Evolutionary conservation across 2,113 vertebrate species (phyloP).

Genomic region (Scomber japonicus): DNA sequence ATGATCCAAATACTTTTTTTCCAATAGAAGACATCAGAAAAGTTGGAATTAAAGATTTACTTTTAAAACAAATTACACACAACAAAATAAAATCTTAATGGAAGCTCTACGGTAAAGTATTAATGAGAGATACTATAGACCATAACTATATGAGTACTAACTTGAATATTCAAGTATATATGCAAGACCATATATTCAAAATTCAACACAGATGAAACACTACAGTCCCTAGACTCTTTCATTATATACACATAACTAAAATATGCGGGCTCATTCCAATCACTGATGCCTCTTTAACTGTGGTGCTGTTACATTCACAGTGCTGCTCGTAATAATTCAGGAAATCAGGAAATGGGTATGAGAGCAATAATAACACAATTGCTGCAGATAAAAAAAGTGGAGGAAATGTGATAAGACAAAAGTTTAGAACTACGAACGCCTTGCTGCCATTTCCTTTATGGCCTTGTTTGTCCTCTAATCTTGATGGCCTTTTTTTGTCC

Average conservation of each 20-base stretch:
- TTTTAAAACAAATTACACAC: too few species aligned
- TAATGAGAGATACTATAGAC: too few species aligned
- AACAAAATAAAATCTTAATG: neutral
- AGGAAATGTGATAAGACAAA: neutral
- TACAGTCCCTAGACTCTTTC: neutral
- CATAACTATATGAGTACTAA: neutral
- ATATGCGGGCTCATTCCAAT: neutral
- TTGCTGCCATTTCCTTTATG: conserved; percentile 16
- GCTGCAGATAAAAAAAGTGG: neutral
- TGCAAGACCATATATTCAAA: too few species aligned
- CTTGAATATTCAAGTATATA: too few species aligned
- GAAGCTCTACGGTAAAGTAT: too few species aligned
- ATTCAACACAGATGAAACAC: too few species aligned
- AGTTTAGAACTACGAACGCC: conserved; percentile 7
- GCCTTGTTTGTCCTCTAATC: neutral
- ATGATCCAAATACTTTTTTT: too few species aligned
- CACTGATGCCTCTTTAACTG: neutral
- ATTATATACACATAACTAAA: neutral
- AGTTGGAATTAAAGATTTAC: too few species aligned
- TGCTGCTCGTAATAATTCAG: neutral
- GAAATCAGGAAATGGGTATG: neutral
- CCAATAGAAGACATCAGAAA: too few species aligned
- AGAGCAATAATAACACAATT: conserved; percentile 17
- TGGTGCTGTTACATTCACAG: neutral
- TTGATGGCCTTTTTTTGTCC: neutral